Percentiles rank a stretch among this genome's conserved stretches.
These are phyloP conservation scores for Austrolebias charrua DNA, from an alignment of 2,797 vertebrate species.

Conservation along the genomic window DNA sequence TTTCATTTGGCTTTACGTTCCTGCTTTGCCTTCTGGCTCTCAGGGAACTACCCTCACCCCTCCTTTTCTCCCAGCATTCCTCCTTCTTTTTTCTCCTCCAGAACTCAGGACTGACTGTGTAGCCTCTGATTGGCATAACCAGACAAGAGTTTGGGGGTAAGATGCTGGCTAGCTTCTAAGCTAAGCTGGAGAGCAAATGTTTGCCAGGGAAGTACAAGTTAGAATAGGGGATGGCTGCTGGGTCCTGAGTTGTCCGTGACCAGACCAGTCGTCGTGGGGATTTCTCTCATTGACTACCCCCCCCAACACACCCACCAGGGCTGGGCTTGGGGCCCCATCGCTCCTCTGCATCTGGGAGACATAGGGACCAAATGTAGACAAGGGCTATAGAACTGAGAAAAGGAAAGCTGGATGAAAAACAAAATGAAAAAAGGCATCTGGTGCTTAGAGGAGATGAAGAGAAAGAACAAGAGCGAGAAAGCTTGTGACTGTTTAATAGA, in stretches of 20 bases:
- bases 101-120: conserved; percentile 68
- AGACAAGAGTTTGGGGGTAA: conserved; percentile 80
- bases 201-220: conserved; percentile 86
- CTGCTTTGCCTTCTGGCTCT: conserved; percentile 84
- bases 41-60: conserved; percentile 78
- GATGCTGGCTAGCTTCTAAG: conserved; percentile 74
- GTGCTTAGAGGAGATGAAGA: conserved; percentile 80
- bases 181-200: conserved; percentile 93
- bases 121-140: conserved; percentile 84
- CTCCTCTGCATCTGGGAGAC: conserved; percentile 88
- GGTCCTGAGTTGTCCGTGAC: conserved; percentile 90
- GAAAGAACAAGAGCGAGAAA: conserved; percentile 66
- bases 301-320: conserved; percentile 22
- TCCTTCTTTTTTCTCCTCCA: conserved; percentile 72
- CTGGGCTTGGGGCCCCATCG: conserved; percentile 74
- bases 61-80: conserved; percentile 60
- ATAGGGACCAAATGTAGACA: conserved; percentile 67
- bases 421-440: conserved; percentile 93
- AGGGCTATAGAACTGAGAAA: conserved; percentile 62
- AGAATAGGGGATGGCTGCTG: conserved; percentile 82
- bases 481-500: conserved; percentile 96
- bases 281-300: conserved; percentile 82
- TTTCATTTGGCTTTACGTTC: conserved; percentile 80
- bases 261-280: conserved; percentile 94
- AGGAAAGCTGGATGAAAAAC: conserved; percentile 70